Evolutionary conservation across 2,888 invertebrate species (phyloP).

Genomic region (Agriotes lineatus): DNA sequence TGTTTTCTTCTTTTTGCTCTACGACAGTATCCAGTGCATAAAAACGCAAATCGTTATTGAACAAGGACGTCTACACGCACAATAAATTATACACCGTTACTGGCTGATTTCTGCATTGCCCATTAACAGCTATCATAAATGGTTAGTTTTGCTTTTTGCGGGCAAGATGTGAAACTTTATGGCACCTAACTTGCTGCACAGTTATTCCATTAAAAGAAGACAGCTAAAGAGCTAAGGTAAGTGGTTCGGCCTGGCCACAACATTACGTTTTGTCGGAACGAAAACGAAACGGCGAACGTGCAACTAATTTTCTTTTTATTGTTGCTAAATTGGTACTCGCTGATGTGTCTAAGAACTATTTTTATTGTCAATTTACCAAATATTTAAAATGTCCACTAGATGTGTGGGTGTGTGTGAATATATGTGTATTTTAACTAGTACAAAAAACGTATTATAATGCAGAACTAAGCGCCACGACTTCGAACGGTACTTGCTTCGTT

Average conservation of each 20-base stretch:
- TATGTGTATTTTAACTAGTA: too few relatives aligned
- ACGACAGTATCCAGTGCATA: background rate
- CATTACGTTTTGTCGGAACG: background rate
- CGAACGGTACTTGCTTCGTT: too few relatives aligned
- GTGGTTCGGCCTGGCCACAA: background rate
- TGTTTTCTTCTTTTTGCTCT: too few relatives aligned
- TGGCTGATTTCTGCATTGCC: background rate
- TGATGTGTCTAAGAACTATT: too few relatives aligned
- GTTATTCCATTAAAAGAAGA: conserved; percentile 6
- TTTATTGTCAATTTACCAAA: too few relatives aligned
- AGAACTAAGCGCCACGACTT: too few relatives aligned
- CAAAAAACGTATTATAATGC: too few relatives aligned
- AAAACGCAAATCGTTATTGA: background rate
- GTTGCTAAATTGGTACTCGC: too few relatives aligned
- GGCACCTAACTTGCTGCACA: background rate
- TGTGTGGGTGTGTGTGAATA: too few relatives aligned
- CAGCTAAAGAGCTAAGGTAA: background rate
- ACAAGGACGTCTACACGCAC: background rate
- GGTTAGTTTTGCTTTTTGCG: conserved; percentile 10
- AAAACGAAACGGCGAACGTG: conserved; percentile 5
- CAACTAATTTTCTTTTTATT: background rate
- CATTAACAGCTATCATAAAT: conserved; percentile 7
- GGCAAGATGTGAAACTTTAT: background rate
- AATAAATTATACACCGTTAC: conserved; percentile 14
- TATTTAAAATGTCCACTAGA: too few relatives aligned